Evolutionary conservation across 1,140 invertebrate genomes (phyloP).

Genomic region (Neomicropteryx cornuta): DNA sequence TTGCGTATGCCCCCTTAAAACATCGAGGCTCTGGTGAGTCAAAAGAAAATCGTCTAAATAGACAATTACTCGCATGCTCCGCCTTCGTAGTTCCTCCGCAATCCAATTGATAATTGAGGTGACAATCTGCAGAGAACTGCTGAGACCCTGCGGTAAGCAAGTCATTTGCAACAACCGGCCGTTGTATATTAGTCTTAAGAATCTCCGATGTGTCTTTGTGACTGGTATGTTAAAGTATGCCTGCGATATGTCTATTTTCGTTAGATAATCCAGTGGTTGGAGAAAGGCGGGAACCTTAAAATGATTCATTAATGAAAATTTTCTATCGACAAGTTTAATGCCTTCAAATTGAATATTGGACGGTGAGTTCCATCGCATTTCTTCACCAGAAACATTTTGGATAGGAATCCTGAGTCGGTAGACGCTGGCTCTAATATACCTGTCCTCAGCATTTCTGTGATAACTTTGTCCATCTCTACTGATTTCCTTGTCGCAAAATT

Average conservation of each 20-base stretch:
- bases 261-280: slow-evolving; percentile 15
- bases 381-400: slow-evolving; percentile 7
- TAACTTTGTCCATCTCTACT: slow-evolving; percentile 4
- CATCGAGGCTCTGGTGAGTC: slow-evolving; percentile 5
- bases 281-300: slow-evolving; percentile 9
- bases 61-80: slow-evolving; percentile 14
- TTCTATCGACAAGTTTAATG: slow-evolving; percentile 8
- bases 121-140: slow-evolving; percentile 12
- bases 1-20: slow-evolving; percentile 4
- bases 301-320: slow-evolving; percentile 12
- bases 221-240: slow-evolving; percentile 21
- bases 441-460: slow-evolving; percentile 8
- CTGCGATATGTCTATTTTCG: slow-evolving; percentile 18
- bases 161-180: slow-evolving; percentile 18
- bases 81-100: slow-evolving; percentile 9
- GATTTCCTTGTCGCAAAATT: background rate
- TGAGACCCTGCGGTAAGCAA: slow-evolving; percentile 16
- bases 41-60: slow-evolving; percentile 15
- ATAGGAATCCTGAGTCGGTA: slow-evolving; percentile 8
- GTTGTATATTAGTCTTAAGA: slow-evolving; percentile 16
- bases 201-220: slow-evolving; percentile 14
- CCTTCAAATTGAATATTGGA: slow-evolving; percentile 14
- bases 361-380: slow-evolving; percentile 2
- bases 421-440: slow-evolving; percentile 10
- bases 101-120: slow-evolving; percentile 12